These are phyloP conservation scores for Gambusia holbrooki DNA, from an alignment of 2,113 vertebrate genomes.

Conservation along the genomic window DNA sequence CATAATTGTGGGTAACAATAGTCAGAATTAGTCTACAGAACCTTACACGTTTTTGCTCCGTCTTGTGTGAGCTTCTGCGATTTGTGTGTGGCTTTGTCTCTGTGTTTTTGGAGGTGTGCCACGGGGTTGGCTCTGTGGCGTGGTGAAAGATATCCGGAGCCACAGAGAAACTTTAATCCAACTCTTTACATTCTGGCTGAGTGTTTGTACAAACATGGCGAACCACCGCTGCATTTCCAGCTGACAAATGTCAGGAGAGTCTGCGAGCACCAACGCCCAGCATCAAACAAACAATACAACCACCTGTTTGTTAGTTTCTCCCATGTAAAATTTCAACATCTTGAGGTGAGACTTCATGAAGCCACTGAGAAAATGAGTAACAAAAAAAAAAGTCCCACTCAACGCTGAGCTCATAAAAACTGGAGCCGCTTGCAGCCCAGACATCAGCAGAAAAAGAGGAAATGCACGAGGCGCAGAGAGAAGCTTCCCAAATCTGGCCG, in stretches of 20 bases:
- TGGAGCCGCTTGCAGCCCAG: conserved; percentile 34
- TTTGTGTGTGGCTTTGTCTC: conserved; percentile 20
- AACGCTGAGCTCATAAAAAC: not conserved
- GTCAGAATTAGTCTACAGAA: conserved; percentile 5
- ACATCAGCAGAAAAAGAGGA: conserved; percentile 68
- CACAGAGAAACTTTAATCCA: conserved; percentile 33
- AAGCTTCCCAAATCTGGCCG: conserved; percentile 67
- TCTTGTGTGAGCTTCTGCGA: conserved; percentile 9
- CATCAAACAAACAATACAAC: not conserved
- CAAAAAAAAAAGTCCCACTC: not conserved
- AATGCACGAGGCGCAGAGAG: conserved; percentile 50
- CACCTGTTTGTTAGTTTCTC: not conserved
- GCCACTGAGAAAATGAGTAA: not conserved
- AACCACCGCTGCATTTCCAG: conserved; percentile 1
- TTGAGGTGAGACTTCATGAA: not conserved
- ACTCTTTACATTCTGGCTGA: conserved; percentile 25
- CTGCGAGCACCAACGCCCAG: not conserved
- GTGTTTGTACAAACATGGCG: not conserved
- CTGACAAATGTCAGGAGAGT: not conserved
- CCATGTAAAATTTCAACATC: not conserved
- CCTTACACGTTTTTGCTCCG: conserved; percentile 3
- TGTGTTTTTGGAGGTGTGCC: conserved; percentile 30
- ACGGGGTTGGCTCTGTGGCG: conserved; percentile 37
- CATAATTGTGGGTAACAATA: conserved; percentile 18
- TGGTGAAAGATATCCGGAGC: conserved; percentile 33